Evolutionary conservation across 2,797 vertebrate species (phyloP).

Genomic region (Chelmon rostratus): DNA sequence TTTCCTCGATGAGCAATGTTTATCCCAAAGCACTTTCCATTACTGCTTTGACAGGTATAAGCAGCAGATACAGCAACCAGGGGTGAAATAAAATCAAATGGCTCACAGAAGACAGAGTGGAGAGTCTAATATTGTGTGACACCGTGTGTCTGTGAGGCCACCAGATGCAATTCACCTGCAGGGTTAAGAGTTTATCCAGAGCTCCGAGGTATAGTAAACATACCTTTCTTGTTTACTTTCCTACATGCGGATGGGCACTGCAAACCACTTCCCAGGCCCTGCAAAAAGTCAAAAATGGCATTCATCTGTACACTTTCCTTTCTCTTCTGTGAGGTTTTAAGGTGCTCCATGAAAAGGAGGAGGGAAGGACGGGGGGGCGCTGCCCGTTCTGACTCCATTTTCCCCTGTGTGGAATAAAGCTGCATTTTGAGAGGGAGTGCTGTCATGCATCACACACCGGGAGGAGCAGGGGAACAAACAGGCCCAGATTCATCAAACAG

Average conservation of each 20-base stretch:
- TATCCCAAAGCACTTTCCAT: constrained; percentile 51
- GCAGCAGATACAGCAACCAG: constrained; percentile 18
- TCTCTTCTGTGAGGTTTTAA: constrained; percentile 44
- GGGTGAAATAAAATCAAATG: constrained; percentile 55
- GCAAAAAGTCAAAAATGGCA: constrained; percentile 2
- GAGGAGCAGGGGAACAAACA: constrained; percentile 68
- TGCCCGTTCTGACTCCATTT: constrained; percentile 25
- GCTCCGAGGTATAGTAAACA: constrained; percentile 34
- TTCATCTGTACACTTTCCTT: constrained; percentile 15
- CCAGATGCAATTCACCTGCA: constrained; percentile 60
- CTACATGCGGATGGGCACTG: constrained; percentile 28
- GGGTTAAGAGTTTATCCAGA: constrained; percentile 67
- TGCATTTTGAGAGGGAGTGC: constrained; percentile 59
- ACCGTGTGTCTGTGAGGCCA: constrained; percentile 34
- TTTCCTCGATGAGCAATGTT: constrained; percentile 40
- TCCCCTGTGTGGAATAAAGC: constrained; percentile 57
- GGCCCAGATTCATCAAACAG: constrained; percentile 72
- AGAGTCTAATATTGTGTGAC: constrained; percentile 46
- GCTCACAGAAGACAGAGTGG: constrained; percentile 38
- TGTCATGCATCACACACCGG: constrained; percentile 68
- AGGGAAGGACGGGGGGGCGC: background rate
- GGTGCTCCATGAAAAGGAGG: constrained; percentile 28
- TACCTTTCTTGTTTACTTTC: constrained; percentile 47
- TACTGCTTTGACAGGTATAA: constrained; percentile 46
- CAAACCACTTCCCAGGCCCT: constrained; percentile 22